Evolutionary conservation across 2,113 vertebrate genomes (phyloP).

Genomic region (Rhinogobius similis): DNA sequence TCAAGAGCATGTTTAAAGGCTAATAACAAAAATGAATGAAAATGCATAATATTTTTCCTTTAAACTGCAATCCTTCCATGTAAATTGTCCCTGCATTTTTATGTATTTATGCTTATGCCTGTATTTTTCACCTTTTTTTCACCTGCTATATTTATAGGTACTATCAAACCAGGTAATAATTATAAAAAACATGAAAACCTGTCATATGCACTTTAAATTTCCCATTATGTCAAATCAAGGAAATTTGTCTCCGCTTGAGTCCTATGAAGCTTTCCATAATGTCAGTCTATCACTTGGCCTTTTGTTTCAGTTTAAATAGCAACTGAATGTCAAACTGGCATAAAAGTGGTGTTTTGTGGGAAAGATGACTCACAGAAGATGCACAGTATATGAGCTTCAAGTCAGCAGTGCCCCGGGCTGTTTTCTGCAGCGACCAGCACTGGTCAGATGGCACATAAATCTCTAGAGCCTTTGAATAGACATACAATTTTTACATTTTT

Average conservation of each 20-base stretch:
- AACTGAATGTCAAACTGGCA: conserved; percentile 45
- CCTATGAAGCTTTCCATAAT: conserved; percentile 19
- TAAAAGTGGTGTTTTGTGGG: conserved; percentile 38
- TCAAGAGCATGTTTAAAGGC: too few relatives aligned
- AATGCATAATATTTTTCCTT: too few relatives aligned
- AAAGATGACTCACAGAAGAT: conserved; percentile 23
- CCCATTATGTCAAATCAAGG: conserved; percentile 25
- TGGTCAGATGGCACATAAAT: conserved; percentile 65
- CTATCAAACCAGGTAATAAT: too few relatives aligned
- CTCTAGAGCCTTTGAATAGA: conserved; percentile 52
- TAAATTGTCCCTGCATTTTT: too few relatives aligned
- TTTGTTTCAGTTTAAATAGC: conserved; percentile 49
- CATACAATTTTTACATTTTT: too few relatives aligned
- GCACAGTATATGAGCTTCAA: conserved; percentile 13
- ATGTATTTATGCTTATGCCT: too few relatives aligned
- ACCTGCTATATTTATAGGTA: too few relatives aligned
- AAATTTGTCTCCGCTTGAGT: conserved; percentile 15
- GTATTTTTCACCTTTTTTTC: too few relatives aligned
- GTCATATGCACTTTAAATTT: conserved; percentile 23
- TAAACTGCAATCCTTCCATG: too few relatives aligned
- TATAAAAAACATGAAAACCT: too few relatives aligned
- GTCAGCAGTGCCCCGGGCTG: conserved; percentile 32
- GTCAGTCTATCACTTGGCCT: conserved; percentile 12
- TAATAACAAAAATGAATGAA: too few relatives aligned
- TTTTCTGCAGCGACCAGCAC: conserved; percentile 63